Evolutionary conservation across 2,888 invertebrate species (phyloP).

Genomic region (Oligia latruncula): DNA sequence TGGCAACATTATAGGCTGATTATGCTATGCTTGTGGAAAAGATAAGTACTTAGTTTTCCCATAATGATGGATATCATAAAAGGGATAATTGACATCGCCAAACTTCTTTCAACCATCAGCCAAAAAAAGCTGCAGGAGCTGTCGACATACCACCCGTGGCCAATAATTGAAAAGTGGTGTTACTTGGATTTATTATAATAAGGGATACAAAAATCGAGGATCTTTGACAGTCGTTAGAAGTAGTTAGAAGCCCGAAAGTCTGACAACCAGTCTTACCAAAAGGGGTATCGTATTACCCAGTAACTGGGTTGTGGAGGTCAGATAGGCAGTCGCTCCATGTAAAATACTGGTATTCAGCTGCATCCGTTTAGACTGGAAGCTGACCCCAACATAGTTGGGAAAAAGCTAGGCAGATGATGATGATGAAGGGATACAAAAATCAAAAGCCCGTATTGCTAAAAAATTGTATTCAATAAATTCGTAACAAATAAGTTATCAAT

Average conservation of each 20-base stretch:
- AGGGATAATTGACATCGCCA: background rate
- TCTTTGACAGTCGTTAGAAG: too few species aligned
- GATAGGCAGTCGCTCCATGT: too few species aligned
- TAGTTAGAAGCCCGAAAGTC: too few species aligned
- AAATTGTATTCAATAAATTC: slow-evolving; percentile 67
- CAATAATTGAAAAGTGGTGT: background rate
- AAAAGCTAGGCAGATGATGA: too few species aligned
- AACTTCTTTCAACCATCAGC: background rate
- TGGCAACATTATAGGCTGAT: too few species aligned
- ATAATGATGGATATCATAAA: background rate
- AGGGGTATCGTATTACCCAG: too few species aligned
- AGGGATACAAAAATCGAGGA: too few species aligned
- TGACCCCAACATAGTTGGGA: too few species aligned
- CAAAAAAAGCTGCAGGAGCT: background rate
- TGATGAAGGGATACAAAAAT: background rate
- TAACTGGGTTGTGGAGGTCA: too few species aligned
- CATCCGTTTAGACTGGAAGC: too few species aligned
- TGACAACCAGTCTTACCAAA: too few species aligned
- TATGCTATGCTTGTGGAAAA: background rate
- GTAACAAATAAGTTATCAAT: slow-evolving; percentile 72
- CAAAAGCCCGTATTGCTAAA: background rate
- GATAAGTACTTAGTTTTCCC: background rate
- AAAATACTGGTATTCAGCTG: too few species aligned
- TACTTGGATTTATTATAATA: background rate
- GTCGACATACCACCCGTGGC: background rate